These are phyloP conservation scores for Rhynchophorus ferrugineus DNA, from an alignment of 1,140 invertebrate species.

Conservation along the genomic window DNA sequence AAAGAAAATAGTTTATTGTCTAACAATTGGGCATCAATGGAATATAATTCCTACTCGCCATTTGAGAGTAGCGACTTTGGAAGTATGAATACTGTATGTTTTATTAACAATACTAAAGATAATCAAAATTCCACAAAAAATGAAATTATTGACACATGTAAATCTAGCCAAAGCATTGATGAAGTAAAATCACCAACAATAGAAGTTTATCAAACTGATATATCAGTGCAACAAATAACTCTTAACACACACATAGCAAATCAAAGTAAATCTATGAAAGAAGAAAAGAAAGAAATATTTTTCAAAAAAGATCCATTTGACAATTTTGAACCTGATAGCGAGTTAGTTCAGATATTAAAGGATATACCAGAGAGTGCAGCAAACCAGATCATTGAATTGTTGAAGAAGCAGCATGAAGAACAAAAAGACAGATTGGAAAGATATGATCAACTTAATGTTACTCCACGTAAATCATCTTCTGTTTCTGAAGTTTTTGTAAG, in stretches of 20 bases:
- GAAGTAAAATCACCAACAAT: conserved; percentile 18
- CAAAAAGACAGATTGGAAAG: conserved; percentile 18
- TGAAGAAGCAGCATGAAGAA: conserved; percentile 34
- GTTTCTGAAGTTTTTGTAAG: not conserved
- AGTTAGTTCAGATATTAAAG: conserved; percentile 28
- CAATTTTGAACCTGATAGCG: conserved; percentile 18
- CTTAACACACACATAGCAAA: conserved; percentile 18
- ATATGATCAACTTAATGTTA: conserved; percentile 1
- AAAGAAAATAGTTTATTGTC: not conserved
- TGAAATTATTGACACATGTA: conserved; percentile 8
- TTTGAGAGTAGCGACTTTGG: conserved; percentile 18
- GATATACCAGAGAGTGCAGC: conserved; percentile 37
- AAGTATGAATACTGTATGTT: conserved; percentile 18
- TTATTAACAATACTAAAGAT: not conserved
- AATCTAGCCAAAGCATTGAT: not conserved
- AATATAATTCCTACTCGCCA: conserved; percentile 6
- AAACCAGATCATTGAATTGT: conserved; percentile 39
- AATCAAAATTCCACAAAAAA: not conserved
- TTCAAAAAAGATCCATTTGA: conserved; percentile 13
- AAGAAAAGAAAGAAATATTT: conserved; percentile 10
- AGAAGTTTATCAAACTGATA: conserved; percentile 30
- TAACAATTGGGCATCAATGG: conserved; percentile 8
- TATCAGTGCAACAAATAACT: conserved; percentile 28
- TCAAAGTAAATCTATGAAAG: not conserved
- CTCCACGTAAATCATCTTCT: not conserved